Conservation (phyloP, 1,140 invertebrate species). For the Tribolium castaneum region DNA sequence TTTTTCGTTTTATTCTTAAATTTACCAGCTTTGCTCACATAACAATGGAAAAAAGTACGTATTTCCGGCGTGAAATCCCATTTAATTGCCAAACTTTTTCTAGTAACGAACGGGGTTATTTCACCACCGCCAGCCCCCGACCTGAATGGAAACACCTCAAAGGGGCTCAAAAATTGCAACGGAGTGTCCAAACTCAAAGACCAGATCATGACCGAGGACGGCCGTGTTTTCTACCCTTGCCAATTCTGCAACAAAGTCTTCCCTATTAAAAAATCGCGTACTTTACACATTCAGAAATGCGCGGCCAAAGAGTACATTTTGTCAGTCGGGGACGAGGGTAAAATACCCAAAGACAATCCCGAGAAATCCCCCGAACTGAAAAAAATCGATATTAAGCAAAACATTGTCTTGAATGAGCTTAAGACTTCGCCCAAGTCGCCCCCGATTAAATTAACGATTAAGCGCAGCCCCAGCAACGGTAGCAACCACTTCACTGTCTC, state of each 20-base stretch:
- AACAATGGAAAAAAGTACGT: neutral
- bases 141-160: slow-evolving; percentile 1
- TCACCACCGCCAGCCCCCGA: neutral
- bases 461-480: slow-evolving; percentile 7
- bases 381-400: slow-evolving; percentile 22
- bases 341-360: neutral
- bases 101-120: neutral
- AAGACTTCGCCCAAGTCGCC: neutral
- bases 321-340: neutral
- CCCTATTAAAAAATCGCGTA: slow-evolving; percentile 19
- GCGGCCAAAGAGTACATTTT: slow-evolving; percentile 17
- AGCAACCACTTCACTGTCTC: neutral
- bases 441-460: slow-evolving; percentile 12
- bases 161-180: neutral
- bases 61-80: neutral
- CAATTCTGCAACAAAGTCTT: slow-evolving; percentile 43
- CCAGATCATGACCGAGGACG: neutral
- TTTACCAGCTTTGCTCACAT: neutral
- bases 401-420: slow-evolving; percentile 20
- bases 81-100: neutral
- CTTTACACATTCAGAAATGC: slow-evolving; percentile 36
- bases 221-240: slow-evolving; percentile 37
- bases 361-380: neutral
- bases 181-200: neutral
- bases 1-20: neutral